These are phyloP conservation scores for Campylorhamphus procurvoides DNA, from an alignment of 2,113 vertebrate species.

Conservation along the genomic window DNA sequence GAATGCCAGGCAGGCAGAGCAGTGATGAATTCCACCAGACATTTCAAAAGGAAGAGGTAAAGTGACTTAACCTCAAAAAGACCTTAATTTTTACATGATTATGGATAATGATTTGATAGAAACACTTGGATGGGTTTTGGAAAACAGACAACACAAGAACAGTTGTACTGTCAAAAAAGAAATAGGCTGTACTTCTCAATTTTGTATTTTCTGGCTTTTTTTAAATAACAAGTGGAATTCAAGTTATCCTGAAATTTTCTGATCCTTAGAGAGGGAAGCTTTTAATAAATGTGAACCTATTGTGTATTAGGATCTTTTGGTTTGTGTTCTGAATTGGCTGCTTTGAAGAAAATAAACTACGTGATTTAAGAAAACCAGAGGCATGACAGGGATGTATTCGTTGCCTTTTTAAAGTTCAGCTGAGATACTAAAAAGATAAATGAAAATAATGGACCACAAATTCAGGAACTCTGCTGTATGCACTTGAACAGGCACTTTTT, in stretches of 20 bases:
- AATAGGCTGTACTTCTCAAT: background rate
- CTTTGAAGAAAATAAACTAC: background rate
- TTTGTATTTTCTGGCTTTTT: background rate
- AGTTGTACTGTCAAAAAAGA: background rate
- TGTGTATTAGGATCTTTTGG: background rate
- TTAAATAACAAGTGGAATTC: background rate
- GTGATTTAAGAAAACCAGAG: background rate
- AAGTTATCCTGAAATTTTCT: background rate
- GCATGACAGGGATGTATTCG: background rate
- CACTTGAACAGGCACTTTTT: constrained; percentile 9
- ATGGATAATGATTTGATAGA: background rate
- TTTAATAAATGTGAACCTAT: background rate
- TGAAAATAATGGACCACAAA: constrained; percentile 9
- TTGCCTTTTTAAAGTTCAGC: background rate
- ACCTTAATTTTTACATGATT: background rate
- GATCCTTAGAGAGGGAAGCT: background rate
- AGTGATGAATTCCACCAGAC: background rate
- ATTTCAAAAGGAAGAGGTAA: background rate
- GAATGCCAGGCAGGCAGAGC: background rate
- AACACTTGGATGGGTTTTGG: background rate
- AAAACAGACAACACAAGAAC: background rate
- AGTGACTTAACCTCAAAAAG: background rate
- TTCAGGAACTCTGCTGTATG: constrained; percentile 24
- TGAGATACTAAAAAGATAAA: background rate
- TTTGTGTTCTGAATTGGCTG: background rate